Conservation (phyloP, 2,797 vertebrate species). For the Chanos chanos region DNA sequence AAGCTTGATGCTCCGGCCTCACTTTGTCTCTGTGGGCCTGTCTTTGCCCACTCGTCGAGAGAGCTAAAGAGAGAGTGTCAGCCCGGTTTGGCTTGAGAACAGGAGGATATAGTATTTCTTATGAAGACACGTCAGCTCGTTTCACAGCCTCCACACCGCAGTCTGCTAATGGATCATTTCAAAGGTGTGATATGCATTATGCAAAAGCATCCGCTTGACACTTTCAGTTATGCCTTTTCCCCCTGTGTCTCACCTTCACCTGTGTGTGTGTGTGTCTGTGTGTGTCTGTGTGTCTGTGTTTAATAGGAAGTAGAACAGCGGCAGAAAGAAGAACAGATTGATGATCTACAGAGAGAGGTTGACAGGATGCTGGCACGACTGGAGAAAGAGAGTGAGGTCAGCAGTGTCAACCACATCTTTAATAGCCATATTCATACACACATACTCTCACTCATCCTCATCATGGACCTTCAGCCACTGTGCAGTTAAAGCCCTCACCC, state of each 20-base stretch:
- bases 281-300: conserved; percentile 39
- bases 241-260: conserved; percentile 54
- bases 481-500: neutral
- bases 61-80: no score
- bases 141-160: conserved; percentile 52
- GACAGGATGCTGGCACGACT: conserved; percentile 47
- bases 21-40: conserved; percentile 29
- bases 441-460: conserved; percentile 27
- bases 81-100: conserved; percentile 32
- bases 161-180: conserved; percentile 76
- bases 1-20: neutral
- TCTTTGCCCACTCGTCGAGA: conserved; percentile 11
- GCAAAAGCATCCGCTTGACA: conserved; percentile 72
- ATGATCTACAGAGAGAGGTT: conserved; percentile 63
- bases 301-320: conserved; percentile 53
- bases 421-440: neutral
- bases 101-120: conserved; percentile 34
- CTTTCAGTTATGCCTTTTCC: conserved; percentile 66
- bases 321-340: conserved; percentile 56
- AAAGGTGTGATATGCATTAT: conserved; percentile 75
- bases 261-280: conserved; percentile 22
- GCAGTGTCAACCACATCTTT: conserved; percentile 15
- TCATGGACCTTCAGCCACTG: conserved; percentile 17
- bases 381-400: conserved; percentile 58
- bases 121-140: conserved; percentile 55